phyloP scores from a whole-genome alignment of 2,888 invertebrate species.

The Crioceris asparagi region DNA sequence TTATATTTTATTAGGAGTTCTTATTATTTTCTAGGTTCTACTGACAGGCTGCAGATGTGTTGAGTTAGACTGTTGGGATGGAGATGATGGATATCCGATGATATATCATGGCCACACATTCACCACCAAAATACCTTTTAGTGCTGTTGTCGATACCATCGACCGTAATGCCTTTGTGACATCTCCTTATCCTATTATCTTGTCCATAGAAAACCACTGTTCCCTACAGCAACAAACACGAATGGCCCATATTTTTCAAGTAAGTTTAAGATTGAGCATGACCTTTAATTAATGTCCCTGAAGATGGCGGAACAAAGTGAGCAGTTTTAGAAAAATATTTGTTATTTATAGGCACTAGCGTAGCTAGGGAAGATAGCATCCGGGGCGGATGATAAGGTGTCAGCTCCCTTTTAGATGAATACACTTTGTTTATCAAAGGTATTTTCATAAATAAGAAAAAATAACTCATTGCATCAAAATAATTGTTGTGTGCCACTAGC shows the following conservation, averaged over 20 bases:
- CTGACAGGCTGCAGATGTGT: constrained; percentile 90
- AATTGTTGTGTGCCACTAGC: no score
- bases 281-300: no score
- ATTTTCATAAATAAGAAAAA: no score
- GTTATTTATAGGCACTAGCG: no score
- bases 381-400: no score
- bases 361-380: no score
- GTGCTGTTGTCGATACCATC: constrained; percentile 86
- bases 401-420: no score
- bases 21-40: constrained; percentile 49
- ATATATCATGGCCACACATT: constrained; percentile 96
- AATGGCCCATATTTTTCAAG: constrained; percentile 93
- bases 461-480: no score
- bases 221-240: constrained; percentile 85
- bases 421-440: no score
- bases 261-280: constrained; percentile 37
- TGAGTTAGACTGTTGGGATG: constrained; percentile 94
- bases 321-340: no score
- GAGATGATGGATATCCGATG: constrained; percentile 89
- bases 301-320: no score
- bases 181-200: constrained; percentile 84
- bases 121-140: constrained; percentile 90
- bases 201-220: constrained; percentile 94
- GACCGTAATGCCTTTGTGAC: constrained; percentile 86
- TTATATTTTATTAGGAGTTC: no score